A percentile compares a stretch with the other conserved stretches of the same genome.
Evolutionary conservation across 1,140 invertebrate species (phyloP).

Genomic region (Anthonomus grandis): DNA sequence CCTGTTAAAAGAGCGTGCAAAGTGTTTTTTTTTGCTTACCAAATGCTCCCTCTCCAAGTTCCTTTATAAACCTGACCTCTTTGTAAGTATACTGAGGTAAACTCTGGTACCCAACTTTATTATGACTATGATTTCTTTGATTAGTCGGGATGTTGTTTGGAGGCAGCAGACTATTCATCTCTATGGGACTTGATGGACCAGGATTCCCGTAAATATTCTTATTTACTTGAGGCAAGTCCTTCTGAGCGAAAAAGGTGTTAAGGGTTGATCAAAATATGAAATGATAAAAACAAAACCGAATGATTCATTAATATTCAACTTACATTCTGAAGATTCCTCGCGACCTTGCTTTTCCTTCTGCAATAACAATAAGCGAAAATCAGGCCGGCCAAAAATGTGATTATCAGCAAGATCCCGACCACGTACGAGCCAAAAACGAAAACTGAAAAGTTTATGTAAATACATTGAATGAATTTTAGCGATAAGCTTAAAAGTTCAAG

Average conservation of each 20-base stretch:
- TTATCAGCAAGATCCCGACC: constrained; percentile 49
- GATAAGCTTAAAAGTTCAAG: too few relatives aligned
- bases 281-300: neutral
- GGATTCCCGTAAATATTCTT: constrained; percentile 74
- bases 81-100: constrained; percentile 71
- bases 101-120: constrained; percentile 51
- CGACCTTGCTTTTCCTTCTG: constrained; percentile 54
- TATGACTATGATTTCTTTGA: constrained; percentile 34
- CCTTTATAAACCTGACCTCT: constrained; percentile 86
- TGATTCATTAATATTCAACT: constrained; percentile 17
- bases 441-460: constrained; percentile 38
- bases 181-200: constrained; percentile 62
- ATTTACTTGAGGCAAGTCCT: constrained; percentile 65
- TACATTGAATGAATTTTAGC: too few relatives aligned
- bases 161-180: constrained; percentile 72
- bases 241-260: constrained; percentile 44
- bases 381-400: constrained; percentile 46
- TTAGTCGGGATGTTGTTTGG: constrained; percentile 49
- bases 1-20: neutral
- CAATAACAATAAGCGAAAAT: constrained; percentile 53
- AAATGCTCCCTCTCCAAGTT: constrained; percentile 94
- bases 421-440: constrained; percentile 63
- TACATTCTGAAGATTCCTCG: constrained; percentile 61
- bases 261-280: neutral
- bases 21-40: constrained; percentile 56